Evolutionary conservation across 1,140 invertebrate genomes (phyloP), one percentile per base, ranked within the genome.

Genomic region (Sycobia sp.): DNA sequence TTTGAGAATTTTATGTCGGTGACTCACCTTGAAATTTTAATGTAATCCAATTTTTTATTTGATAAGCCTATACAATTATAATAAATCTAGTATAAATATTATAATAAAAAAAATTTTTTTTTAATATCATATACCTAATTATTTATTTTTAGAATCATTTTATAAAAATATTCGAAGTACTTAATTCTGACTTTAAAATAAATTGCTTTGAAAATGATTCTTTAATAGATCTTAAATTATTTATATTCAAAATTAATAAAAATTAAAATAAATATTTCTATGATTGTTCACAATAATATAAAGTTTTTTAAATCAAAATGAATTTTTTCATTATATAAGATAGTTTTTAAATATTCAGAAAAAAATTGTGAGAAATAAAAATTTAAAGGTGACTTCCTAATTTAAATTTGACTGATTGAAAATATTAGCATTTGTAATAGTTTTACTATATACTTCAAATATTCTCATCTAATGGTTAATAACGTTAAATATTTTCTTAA

Each of bases 1-100:
- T 47, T 36, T 18, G 11, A 62, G 29, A 29, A 54, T 54, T 62
- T 54, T 46, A 54, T 62, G 29, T 27, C 22, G 41, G 20, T 38
- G 23, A 47, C 11, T 62, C 39, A 54, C 41, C 59, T 62, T 62
- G 14, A 25, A 54, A 53, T 61, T 61, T 53, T 54, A 53, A 51
- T 62, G n/a, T 16, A 23, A 46, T 44, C 46, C 29, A 41, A 32
- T 60, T 38, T 60, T 49, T 43, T 32, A 60, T 49, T 58, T 50
- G 27, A 39, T 38, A 58, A 49, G 22, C 11, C 36, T 36, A 13
- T 36, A 47, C 34, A 34, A 16, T n/a, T 27, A 49, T 4, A 27
- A 16, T 29, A 16, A 14, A n/a, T n/a, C 14, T 39, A 11, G 3
- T 39, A n/a, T 39, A 10, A 14, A 39, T 4, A 39, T 39, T n/a